Base-by-base conservation (phyloP, 2,113 vertebrate genomes). In the Romanogobio albipinnatus region DNA sequence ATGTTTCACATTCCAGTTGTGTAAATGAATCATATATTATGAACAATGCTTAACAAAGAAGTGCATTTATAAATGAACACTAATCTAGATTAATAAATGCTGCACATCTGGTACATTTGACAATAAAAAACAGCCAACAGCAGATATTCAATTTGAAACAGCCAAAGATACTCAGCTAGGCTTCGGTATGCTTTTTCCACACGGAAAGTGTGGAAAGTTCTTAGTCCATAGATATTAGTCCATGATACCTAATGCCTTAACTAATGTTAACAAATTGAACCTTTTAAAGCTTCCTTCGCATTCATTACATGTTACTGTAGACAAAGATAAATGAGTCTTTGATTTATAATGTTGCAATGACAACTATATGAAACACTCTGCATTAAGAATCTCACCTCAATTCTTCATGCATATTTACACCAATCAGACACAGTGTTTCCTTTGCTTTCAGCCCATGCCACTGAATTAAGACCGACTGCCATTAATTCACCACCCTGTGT, bases 401-500 rank as follows among this genome's bases (percentile, higher is more conserved):
- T 68, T 71, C 19, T 56, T 53, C 22, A 58, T 26, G 66, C 49
- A 82, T 71, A 71, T 82, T 82, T 82, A 82, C 47, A 82, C 8
- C 19, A 43, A 51, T 49, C 24, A 39, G 64, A 51, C n/a, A 66
- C 1, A 17, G 39, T 53, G 45, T 39, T 71, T 66, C 61, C 29
- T 73, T 71, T 71, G 81, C 49, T 56, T 71, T 82, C 73, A 75
- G 49, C 43, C 7, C 1, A 29, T 81, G 81, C 70, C 75, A 22
- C 15, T 76, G 53, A 71, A 88, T 85, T 47, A 82, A 83, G 14
- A 58, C 59, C 15, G 53, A 39, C 56, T 36, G 61, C 19, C 39
- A 83, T 80, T 83, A 77, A 81, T 88, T 84, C 81, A 82, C 53
- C 62, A 82, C 77, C 68, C 77, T 56, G 87, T 82, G 56, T 73